phyloP scores from a whole-genome alignment of 1,140 invertebrate genomes.

The Elysia chlorotica region DNA sequence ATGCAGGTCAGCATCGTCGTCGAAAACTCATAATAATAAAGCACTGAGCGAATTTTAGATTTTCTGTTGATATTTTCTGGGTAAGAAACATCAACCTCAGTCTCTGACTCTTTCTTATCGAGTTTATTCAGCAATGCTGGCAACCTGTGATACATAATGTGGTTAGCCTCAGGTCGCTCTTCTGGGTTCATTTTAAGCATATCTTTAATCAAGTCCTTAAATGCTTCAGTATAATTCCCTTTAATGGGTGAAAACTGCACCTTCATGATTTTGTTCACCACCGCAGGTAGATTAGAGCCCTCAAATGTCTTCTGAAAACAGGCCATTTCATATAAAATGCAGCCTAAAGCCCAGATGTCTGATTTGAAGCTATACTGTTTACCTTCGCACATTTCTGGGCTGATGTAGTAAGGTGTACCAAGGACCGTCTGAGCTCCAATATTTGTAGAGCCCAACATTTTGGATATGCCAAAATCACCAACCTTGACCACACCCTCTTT shows the following conservation, averaged over 20 bases:
- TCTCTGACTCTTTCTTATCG: constrained; percentile 44
- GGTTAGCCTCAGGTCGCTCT: constrained; percentile 65
- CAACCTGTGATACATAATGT: constrained; percentile 63
- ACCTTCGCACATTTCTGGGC: constrained; percentile 83
- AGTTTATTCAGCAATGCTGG: constrained; percentile 49
- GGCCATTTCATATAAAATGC: constrained; percentile 82
- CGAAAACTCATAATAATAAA: constrained; percentile 62
- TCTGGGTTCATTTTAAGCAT: constrained; percentile 63
- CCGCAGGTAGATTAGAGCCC: constrained; percentile 75
- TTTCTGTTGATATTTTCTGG: constrained; percentile 35
- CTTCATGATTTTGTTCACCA: constrained; percentile 81
- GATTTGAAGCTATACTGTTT: constrained; percentile 79
- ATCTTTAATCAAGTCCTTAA: constrained; percentile 65
- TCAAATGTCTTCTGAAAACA: constrained; percentile 80
- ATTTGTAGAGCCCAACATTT: constrained; percentile 73
- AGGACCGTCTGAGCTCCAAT: constrained; percentile 76
- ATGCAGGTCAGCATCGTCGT: constrained; percentile 57
- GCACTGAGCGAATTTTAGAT: constrained; percentile 53
- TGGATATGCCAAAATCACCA: constrained; percentile 83
- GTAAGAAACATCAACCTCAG: constrained; percentile 44
- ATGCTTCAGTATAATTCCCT: constrained; percentile 70
- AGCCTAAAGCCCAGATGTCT: constrained; percentile 82
- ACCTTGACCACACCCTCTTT: constrained; percentile 71
- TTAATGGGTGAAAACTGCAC: constrained; percentile 68
- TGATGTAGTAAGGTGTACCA: constrained; percentile 83